A percentile compares a stretch with the other conserved stretches of the same genome.
These are phyloP conservation scores for Tyria jacobaeae DNA, from an alignment of 2,888 invertebrate species.

Conservation along the genomic window DNA sequence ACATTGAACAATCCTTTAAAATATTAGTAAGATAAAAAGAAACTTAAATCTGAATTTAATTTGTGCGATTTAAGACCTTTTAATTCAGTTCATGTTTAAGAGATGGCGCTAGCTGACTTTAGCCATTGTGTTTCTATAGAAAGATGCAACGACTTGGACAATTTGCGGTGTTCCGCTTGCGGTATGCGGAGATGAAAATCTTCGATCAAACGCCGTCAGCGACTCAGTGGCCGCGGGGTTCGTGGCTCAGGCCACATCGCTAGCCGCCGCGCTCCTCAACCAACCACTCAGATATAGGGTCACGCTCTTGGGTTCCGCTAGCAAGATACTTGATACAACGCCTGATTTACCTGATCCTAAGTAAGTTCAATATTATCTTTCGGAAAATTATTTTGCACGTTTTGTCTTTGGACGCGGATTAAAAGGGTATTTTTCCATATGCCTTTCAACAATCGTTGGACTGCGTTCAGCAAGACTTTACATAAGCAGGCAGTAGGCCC, in stretches of 20 bases:
- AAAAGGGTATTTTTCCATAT: too few relatives aligned
- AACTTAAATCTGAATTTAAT: too few relatives aligned
- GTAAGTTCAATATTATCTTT: conserved; percentile 24
- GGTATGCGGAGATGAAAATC: conserved; percentile 70
- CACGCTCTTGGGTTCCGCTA: conserved; percentile 92
- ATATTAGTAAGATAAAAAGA: too few relatives aligned
- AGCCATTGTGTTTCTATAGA: conserved; percentile 48
- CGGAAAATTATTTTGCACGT: too few relatives aligned
- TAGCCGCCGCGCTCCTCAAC: conserved; percentile 93
- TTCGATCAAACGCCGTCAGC: conserved; percentile 82
- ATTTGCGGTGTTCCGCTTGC: conserved; percentile 71
- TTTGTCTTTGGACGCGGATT: too few relatives aligned
- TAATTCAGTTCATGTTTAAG: too few relatives aligned
- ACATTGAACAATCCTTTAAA: too few relatives aligned
- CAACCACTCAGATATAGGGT: conserved; percentile 95
- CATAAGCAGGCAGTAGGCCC: too few relatives aligned
- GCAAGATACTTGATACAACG: conserved; percentile 92
- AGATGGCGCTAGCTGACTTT: neutral
- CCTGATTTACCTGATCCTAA: conserved; percentile 75
- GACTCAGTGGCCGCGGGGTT: conserved; percentile 95
- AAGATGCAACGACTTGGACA: conserved; percentile 66
- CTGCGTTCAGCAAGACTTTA: too few relatives aligned
- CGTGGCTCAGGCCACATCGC: conserved; percentile 93
- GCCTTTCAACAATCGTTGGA: too few relatives aligned
- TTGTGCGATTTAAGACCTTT: too few relatives aligned